Evolutionary conservation across 2,797 vertebrate species (phyloP), one percentile per base, ranked within the genome.

Genomic region (Dipus sagitta): DNA sequence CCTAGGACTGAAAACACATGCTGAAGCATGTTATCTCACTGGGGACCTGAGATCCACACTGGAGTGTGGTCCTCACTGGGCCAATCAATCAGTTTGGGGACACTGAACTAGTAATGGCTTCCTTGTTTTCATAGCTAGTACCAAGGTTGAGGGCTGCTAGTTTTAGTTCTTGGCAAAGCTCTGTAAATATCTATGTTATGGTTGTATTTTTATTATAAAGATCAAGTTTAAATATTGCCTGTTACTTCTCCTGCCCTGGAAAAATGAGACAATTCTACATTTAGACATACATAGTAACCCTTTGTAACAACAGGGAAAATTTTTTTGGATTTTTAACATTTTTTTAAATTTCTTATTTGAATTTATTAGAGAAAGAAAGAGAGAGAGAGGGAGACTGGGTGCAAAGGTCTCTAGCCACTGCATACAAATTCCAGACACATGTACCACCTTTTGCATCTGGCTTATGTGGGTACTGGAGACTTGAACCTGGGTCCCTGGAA

Each of bases 191-290:
- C 68, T 65, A 91, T 64, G n/a, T 88, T 83, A 81, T 91, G 62
- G 12, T 75, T 83, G 8, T 84, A n/a, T 96, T 95, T 95, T 93
- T 91, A 82, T 94, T 82, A 30, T 77, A 58, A 91, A 91, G 28
- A 90, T 84, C 54, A 93, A 64, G 24, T 90, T 93, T 47, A 82
- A 14, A 87, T 91, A 88, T 21, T 26, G 8, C 28, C 26, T 94
- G 17, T 84, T 95, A 32, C 86, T 93, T 88, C 81, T 64, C 74
- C 65, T 79, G 34, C 23, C 9, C 10, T 91, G 52, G 42, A 92
- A 94, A 96, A 96, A 78, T 72, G 42, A 95, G 64, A 52, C 23
- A 79, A 8, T 92, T 88, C 72, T 92, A 3, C 68, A 9, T 83
- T 84, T 93, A 82, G 15, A 64, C 68, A 80, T 91, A 21, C 18